phyloP scores from a whole-genome alignment of 2,113 vertebrate species.

The Pangasianodon gigas region DNA sequence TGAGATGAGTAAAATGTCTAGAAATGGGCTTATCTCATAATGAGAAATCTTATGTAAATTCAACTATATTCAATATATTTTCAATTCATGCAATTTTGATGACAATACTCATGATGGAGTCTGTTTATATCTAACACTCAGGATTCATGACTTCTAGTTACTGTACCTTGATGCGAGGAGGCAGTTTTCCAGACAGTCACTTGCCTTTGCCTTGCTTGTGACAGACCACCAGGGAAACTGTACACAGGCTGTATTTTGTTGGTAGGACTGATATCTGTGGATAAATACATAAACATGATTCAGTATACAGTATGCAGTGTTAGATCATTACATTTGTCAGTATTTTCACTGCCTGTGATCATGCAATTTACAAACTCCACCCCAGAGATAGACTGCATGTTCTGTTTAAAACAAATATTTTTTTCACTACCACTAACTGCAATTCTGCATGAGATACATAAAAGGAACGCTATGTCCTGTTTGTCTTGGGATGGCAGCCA shows the following conservation, averaged over 20 bases:
- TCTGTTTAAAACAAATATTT: neutral
- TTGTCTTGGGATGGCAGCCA: neutral
- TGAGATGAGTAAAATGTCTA: too few species aligned
- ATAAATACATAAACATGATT: neutral
- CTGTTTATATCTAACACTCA: conserved; percentile 2
- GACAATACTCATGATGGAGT: neutral
- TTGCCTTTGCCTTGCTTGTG: conserved; percentile 51
- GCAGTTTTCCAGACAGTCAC: conserved; percentile 58
- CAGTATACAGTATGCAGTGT: neutral
- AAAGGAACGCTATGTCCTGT: conserved; percentile 25
- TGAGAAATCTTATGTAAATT: neutral
- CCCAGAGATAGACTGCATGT: neutral
- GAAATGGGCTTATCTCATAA: neutral
- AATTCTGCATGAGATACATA: neutral
- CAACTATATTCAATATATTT: neutral
- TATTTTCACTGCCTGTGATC: neutral
- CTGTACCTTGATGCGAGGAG: conserved; percentile 51
- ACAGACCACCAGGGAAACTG: conserved; percentile 42
- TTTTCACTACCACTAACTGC: neutral
- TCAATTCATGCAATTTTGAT: neutral
- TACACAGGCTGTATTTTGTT: conserved; percentile 46
- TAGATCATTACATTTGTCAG: neutral
- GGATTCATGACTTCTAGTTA: neutral
- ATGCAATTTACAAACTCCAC: neutral
- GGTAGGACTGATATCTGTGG: conserved; percentile 36